Evolutionary conservation across 2,113 vertebrate genomes (phyloP).

Genomic region (Sceloporus undulatus): DNA sequence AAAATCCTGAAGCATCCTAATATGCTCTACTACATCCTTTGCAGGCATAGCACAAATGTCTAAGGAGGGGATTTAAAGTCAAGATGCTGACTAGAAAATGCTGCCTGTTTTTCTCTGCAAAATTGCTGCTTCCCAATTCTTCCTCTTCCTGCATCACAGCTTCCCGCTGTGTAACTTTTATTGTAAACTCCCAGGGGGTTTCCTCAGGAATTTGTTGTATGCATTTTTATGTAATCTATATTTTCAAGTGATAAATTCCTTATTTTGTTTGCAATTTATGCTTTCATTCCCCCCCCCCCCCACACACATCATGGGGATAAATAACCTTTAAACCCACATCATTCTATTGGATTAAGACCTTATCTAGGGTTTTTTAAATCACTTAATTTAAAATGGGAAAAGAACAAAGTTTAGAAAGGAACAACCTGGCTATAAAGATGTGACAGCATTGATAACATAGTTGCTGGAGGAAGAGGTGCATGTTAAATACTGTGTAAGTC

Average conservation of each 20-base stretch:
- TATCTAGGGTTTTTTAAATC: background rate
- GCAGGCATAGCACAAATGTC: too few species aligned
- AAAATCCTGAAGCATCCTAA: too few species aligned
- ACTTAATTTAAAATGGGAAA: conserved; percentile 12
- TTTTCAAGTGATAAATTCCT: background rate
- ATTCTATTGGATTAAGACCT: background rate
- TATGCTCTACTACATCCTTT: too few species aligned
- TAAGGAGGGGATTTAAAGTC: too few species aligned
- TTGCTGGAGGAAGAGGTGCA: background rate
- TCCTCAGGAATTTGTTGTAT: background rate
- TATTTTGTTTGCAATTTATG: background rate
- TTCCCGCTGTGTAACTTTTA: background rate
- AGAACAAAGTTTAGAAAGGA: conserved; percentile 23
- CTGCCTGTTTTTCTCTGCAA: background rate
- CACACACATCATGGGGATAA: background rate
- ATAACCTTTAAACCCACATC: background rate
- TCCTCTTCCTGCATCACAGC: too few species aligned
- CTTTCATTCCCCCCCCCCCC: background rate
- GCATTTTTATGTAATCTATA: background rate
- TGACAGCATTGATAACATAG: background rate
- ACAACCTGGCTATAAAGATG: conserved; percentile 14
- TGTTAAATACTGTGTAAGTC: background rate
- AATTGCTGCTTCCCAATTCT: background rate
- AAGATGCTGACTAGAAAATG: too few species aligned
- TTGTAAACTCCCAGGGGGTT: background rate